Evolutionary conservation across 92 coral and sea anemone species (phyloP), one percentile per base, ranked within the genome.

Genomic region (Parazoanthus atlanticus): DNA sequence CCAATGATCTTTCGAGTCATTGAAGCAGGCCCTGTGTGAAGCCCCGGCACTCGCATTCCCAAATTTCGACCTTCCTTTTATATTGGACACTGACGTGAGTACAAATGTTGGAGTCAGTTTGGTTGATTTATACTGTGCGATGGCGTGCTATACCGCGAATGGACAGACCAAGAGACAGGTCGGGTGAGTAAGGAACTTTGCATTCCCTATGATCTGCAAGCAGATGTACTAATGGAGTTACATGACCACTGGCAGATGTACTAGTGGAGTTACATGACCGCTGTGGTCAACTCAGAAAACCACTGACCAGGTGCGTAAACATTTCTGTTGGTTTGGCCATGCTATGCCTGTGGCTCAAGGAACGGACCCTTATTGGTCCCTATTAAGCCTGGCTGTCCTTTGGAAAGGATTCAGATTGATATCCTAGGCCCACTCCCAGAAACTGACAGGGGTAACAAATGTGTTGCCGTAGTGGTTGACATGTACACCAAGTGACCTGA

Each of bases 281-380:
- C 84, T n/a, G n/a, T 56, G 86, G 34, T 84, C 82, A 16, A 33
- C 87, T 32, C 47, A 47, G 33, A 90, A 90, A 74, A 90, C 93
- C 29, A 70, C 84, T 71, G 88, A 72, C 85, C 76, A 69, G 41
- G 82, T 88, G 74, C 47, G 84, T 47, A 88, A 88, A 64, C 85
- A 81, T 34, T 91, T 91, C 6, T 91, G 78, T 86, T 76, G 91
- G 93, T 41, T 67, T 38, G 88, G 79, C 73, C 29, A 76, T 21
- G 91, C 61, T 76, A 38, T 46, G 67, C 49, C 3, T 91, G 89
- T 49, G 79, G 88, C 67, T 43, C 78, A 40, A 79, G 89, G 47
- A 91, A 88, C 43, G 34, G 41, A 1, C 85, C 21, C 11, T 89
- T 89, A 47, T 33, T 91, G 88, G 25, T 67, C 34, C 58, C 84